Percentiles rank a stretch among this genome's conserved stretches.
Evolutionary conservation across 2,113 vertebrate genomes (phyloP).

Genomic region (Aplodontia rufa): DNA sequence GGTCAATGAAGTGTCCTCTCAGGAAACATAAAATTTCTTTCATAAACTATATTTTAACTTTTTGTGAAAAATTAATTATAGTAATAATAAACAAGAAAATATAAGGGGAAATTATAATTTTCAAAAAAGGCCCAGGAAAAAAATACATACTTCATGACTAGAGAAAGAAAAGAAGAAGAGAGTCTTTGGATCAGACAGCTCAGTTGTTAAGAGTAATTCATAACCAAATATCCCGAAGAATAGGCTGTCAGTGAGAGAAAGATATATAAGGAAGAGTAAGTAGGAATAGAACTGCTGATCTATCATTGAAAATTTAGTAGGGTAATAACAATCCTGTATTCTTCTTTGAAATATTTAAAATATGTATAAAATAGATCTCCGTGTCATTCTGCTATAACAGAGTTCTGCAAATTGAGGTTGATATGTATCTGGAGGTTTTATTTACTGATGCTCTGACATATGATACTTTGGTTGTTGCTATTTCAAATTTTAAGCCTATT

Average conservation of each 20-base stretch:
- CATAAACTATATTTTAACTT: slow-evolving; percentile 60
- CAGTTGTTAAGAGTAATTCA: slow-evolving; percentile 79
- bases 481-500: slow-evolving; percentile 38
- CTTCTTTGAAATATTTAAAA: slow-evolving; percentile 76
- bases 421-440: slow-evolving; percentile 52
- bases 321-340: slow-evolving; percentile 74
- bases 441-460: slow-evolving; percentile 63
- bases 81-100: slow-evolving; percentile 70
- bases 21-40: neutral
- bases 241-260: slow-evolving; percentile 77
- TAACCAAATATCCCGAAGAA: slow-evolving; percentile 75
- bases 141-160: slow-evolving; percentile 65
- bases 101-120: slow-evolving; percentile 75
- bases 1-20: neutral
- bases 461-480: slow-evolving; percentile 40
- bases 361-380: slow-evolving; percentile 56
- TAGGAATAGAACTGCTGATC: slow-evolving; percentile 63
- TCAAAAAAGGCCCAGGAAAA: slow-evolving; percentile 44
- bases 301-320: slow-evolving; percentile 75
- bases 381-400: slow-evolving; percentile 38
- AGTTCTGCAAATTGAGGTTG: slow-evolving; percentile 59
- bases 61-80: slow-evolving; percentile 74
- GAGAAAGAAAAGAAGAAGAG: slow-evolving; percentile 73
- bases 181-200: slow-evolving; percentile 69
- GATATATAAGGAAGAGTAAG: slow-evolving; percentile 57